Evolutionary conservation across 1,140 invertebrate genomes (phyloP).

Genomic region (Globodera rostochiensis): DNA sequence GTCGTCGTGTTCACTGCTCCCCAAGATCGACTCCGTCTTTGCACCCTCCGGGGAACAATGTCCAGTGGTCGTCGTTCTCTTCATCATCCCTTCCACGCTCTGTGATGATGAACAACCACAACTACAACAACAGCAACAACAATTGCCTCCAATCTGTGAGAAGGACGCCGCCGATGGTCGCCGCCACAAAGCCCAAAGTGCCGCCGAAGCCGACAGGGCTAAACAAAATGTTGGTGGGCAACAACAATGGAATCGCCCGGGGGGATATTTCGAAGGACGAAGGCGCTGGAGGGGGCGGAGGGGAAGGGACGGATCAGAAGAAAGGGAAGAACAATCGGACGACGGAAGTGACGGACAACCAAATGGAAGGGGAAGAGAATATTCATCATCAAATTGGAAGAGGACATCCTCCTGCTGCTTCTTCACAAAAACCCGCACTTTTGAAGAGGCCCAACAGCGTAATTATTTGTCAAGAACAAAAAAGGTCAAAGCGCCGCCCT

Average conservation of each 20-base stretch:
- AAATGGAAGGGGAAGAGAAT: not conserved
- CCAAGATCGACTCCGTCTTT: no score
- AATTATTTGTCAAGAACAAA: no score
- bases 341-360: not conserved
- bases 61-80: not conserved
- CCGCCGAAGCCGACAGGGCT: constrained; percentile 25
- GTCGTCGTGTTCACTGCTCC: no score
- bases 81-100: not conserved
- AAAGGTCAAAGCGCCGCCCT: not conserved
- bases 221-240: not conserved
- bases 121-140: not conserved
- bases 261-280: no score
- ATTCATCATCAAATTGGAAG: no score
- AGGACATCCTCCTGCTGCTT: no score
- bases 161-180: not conserved
- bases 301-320: not conserved
- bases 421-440: no score
- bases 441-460: no score
- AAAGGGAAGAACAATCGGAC: not conserved
- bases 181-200: constrained; percentile 2
- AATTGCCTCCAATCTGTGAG: not conserved
- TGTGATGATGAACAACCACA: constrained; percentile 1
- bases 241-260: no score
- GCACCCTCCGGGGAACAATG: not conserved
- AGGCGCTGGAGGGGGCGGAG: not conserved